Percentiles rank a stretch among this genome's conserved stretches.
Evolutionary conservation across 2,113 vertebrate species (phyloP).

Genomic region (Casuarius casuarius): DNA sequence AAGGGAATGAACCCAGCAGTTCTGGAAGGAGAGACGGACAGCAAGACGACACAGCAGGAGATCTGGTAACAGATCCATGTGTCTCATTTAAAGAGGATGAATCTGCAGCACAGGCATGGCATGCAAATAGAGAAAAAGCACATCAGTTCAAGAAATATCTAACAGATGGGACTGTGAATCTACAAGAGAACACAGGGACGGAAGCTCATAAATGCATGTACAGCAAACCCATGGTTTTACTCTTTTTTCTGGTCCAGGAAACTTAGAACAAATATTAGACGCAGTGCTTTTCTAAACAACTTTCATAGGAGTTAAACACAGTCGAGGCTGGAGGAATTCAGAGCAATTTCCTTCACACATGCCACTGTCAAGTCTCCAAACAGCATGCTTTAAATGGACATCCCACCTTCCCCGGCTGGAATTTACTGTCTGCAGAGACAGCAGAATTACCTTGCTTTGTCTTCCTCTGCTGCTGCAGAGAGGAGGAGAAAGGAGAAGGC

Average conservation of each 20-base stretch:
- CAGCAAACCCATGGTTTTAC: background rate
- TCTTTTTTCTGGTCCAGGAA: background rate
- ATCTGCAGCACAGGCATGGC: background rate
- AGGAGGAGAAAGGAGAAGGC: slow-evolving; percentile 1
- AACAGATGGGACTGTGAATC: slow-evolving; percentile 19
- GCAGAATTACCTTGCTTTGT: background rate
- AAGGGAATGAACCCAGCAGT: rapidly evolving
- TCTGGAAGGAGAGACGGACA: background rate
- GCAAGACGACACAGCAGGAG: background rate
- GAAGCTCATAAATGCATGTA: background rate
- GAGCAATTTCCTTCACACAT: background rate
- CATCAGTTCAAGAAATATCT: background rate
- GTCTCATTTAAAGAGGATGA: background rate
- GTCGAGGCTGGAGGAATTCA: background rate
- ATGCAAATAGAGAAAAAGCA: slow-evolving; percentile 44
- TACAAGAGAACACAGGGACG: background rate
- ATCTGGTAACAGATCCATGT: background rate
- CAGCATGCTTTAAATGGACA: background rate
- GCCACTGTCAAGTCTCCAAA: background rate
- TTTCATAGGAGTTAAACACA: slow-evolving; percentile 6
- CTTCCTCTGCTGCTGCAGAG: background rate
- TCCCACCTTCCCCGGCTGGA: background rate
- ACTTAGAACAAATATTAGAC: background rate
- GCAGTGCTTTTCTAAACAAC: background rate
- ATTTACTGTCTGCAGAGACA: background rate